Evolutionary conservation across 2,797 vertebrate genomes (phyloP), one percentile per base, ranked within the genome.

Genomic region (Martes flavigula): DNA sequence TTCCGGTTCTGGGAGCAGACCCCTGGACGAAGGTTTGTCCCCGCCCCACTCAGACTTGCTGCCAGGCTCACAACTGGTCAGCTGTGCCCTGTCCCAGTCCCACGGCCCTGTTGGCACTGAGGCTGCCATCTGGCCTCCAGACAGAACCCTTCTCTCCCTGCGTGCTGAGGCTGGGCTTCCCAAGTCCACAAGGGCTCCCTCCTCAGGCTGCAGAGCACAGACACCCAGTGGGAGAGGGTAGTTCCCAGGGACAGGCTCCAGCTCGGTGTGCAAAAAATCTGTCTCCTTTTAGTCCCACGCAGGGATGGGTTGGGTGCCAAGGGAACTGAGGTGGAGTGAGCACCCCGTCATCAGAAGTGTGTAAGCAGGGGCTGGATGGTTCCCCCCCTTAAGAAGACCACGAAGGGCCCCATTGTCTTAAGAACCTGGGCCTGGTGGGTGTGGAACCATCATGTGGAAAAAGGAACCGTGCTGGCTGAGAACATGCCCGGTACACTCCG

Each of bases 1-100:
- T 48, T 73, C 32, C 0, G 62, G 38, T 48, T 73, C 32, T 0
- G 68, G 38, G 18, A 93, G 54, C 90, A 62, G 94, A 92, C 30
- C n/a, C 70, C 89, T 32, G 21, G 94, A 95, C 0, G 66, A 84
- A 97, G 96, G 97, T 97, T 51, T 62, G 94, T 95, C 35, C 7
- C 84, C 10, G 60, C 12, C 7, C 0, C 11, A 14, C 13, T 30
- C 46, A 38, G 58, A 17, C 87, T 38, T 66, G 15, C 20, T 13
- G 11, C 64, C 79, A 12, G 40, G 27, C 58, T 46, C 68, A 12
- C 2, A 0, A 10, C 13, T 9, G 5, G 2, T 23, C 7, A 1
- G n/a, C 78, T 62, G 21, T 3, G 25, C 48, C 40, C 70, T 27
- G 56, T 11, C 83, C 54, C 32, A 21, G 15, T 38, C 13, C 14